Base-by-base conservation (phyloP, 2,797 vertebrate genomes). In the Sebastiscus albofasciatus region DNA sequence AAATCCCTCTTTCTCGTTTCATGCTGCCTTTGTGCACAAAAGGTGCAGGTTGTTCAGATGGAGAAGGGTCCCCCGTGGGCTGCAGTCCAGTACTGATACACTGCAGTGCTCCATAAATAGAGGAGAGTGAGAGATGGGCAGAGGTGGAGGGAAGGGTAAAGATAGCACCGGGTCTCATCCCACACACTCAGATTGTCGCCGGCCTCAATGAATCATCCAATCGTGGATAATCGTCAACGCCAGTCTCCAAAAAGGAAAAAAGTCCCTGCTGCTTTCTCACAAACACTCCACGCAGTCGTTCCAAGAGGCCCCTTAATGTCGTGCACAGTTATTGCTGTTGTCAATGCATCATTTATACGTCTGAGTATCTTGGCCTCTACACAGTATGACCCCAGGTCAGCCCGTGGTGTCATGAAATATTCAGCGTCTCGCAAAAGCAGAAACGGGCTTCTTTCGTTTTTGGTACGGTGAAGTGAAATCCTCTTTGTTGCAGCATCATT, bases 41-140 rank as follows among this genome's bases (percentile, higher is more conserved):
- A 89, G 91, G 89, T 88, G 85, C 92, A 85, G 84, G 91, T 80
- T 16, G 65, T 90, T 92, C 79, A 79, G 91, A 93, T 94, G 89
- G 84, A 91, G 87, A 83, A 67, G 85, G 83, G 77, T 88, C 91
- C 93, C 93, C 90, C 55, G 78, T 90, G 92, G 94, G 87, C 62
- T 73, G 90, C 91, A 83, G 92, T 89, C 85, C 84, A 14, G 16
- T 69, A 68, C 89, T 84, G 76, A 89, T 91, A 79, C 90, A 81
- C 89, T 87, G 87, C 91, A 90, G 90, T 80, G 90, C 89, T 93
- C 94, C 93, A 94, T 92, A 95, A 96, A 94, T 91, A 93, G 84
- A 89, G 90, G 83, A 77, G 79, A 79, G 79, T 81, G 83, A 88
- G 72, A 77, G 70, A 85, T 82, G 84, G 75, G 77, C 65, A 89